Percentiles rank a stretch among this genome's conserved stretches.
phyloP scores from a whole-genome alignment of 2,888 invertebrate genomes.

The Bimastos eiseni region DNA sequence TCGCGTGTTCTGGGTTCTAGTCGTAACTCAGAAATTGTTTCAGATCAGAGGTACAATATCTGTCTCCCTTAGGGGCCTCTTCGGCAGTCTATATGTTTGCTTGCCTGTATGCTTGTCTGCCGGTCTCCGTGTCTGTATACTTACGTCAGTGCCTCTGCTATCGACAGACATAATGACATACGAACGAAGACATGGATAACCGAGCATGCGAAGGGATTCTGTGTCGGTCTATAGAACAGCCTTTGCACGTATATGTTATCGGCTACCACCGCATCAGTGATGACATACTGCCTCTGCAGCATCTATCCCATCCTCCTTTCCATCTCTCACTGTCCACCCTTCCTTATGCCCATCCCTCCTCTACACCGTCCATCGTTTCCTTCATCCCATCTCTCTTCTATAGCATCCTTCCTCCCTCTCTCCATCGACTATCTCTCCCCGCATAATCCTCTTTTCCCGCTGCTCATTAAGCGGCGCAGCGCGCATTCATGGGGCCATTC shows the following conservation, averaged over 20 bases:
- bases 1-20: neutral
- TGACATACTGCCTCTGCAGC: neutral
- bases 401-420: too few relatives aligned
- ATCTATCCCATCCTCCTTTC: too few relatives aligned
- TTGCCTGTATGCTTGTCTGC: neutral
- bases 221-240: neutral
- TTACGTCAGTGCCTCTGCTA: neutral
- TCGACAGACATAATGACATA: neutral
- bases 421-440: neutral
- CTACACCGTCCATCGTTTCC: too few relatives aligned
- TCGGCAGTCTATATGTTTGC: neutral
- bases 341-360: too few relatives aligned
- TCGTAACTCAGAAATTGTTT: neutral
- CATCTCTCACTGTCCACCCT: too few relatives aligned
- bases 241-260: neutral
- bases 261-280: neutral
- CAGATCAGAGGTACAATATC: neutral
- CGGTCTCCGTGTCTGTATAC: too few relatives aligned
- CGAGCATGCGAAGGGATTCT: neutral
- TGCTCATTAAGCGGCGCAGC: too few relatives aligned
- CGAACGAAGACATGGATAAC: neutral
- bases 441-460: neutral
- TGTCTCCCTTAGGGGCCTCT: too few relatives aligned
- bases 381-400: too few relatives aligned
- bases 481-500: too few relatives aligned